Base-by-base conservation (phyloP, 2,113 vertebrate genomes). In the Camarhynchus parvulus region DNA sequence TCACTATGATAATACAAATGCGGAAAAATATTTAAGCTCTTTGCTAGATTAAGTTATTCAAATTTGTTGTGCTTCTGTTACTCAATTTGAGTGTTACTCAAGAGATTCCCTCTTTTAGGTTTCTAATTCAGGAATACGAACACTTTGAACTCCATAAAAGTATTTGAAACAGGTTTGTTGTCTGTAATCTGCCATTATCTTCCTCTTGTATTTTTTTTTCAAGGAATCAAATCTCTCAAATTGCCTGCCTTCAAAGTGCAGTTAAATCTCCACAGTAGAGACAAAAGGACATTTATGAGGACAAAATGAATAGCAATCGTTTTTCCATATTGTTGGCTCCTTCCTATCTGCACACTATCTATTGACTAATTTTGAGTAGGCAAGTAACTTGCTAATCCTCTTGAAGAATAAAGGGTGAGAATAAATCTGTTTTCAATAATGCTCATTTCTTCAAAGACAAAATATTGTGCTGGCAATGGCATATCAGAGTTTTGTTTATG, bases 391-490 rank as follows among this genome's bases (percentile, higher is more conserved):
- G 4, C 37, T 89, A 79, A 92, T 85, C 66, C 77, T 82, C 23
- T n/a, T 75, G 49, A 44, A 91, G 67, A 95, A 87, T 46, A 87
- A 89, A 78, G n/a, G 37, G 33, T 44, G 64, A 72, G 49, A 95
- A 68, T 61, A 94, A 74, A 80, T 63, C 72, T 90, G 70, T 58
- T 73, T 86, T 67, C 63, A 92, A 31, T 44, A 90, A 83, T 13
- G 59, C 15, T 93, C 9, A 41, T 72, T 77, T 92, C 73, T 89
- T 89, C 73, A 74, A 87, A 89, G 50, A 94, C 39, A 91, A 88
- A 28, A 83, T 74, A 70, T 31, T 50, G 27, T 47, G 35, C n/a
- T 67, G 56, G 52, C 67, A 92, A 84, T 19, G 76, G 30, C 52
- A 50, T 59, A 83, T 46, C 62, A 66, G 28, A 83, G 24, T 87